A percentile compares a stretch with the other conserved stretches of the same genome.
phyloP scores from a whole-genome alignment of 2,888 invertebrate species.

The Hypercompe scribonia region DNA sequence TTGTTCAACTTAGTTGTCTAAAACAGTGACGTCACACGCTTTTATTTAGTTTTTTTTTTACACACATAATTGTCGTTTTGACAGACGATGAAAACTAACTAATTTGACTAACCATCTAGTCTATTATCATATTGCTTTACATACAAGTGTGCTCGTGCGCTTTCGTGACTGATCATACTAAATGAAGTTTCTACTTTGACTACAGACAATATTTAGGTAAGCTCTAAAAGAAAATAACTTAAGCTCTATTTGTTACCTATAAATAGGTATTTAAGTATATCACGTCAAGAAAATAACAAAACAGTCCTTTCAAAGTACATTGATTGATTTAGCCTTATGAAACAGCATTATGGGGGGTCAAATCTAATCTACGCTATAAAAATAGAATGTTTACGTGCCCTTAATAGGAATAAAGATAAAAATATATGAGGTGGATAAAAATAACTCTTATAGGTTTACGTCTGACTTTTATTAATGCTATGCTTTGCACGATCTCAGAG shows the following conservation, averaged over 20 bases:
- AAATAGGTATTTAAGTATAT: neutral
- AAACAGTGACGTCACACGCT: too few species aligned
- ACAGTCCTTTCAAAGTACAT: neutral
- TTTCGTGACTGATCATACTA: neutral
- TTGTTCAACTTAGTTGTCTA: too few species aligned
- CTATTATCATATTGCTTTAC: too few species aligned
- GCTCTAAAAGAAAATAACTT: neutral
- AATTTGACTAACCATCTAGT: too few species aligned
- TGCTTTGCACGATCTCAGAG: neutral
- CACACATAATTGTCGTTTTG: too few species aligned
- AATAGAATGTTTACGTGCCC: neutral
- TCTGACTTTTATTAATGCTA: neutral
- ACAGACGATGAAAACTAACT: too few species aligned
- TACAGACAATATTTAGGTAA: too few species aligned
- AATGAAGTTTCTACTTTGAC: neutral
- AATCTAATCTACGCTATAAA: neutral
- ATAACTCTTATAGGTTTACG: neutral
- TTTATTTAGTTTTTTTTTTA: too few species aligned
- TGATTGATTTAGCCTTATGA: neutral
- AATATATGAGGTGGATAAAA: neutral
- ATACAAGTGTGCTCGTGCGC: too few species aligned
- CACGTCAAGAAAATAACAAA: neutral
- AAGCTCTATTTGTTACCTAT: too few species aligned
- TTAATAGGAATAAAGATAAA: neutral
- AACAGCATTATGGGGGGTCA: neutral